Evolutionary conservation across 2,888 invertebrate genomes (phyloP), one percentile per base, ranked within the genome.

Genomic region (Brenthis hecate): DNA sequence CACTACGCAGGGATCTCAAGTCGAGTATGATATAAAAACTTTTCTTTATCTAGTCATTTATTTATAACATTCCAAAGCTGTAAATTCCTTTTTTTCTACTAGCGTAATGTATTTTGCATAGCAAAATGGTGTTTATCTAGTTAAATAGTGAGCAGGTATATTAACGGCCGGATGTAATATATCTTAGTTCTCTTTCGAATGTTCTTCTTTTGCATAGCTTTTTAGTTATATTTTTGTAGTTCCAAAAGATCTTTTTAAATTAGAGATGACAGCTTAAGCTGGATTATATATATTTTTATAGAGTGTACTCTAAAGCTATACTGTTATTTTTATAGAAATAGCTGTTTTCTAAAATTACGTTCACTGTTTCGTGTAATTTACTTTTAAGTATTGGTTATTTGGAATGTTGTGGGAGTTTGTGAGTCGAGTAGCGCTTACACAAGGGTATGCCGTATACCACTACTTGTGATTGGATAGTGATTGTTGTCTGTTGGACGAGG

Each of bases 301-400:
- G 85, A 87, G 87, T 88, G 84, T 88, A 90, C 88, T 89, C 84
- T 85, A 87, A 72, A 86, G 89, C 91, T 91, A 83, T 88, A 87
- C 89, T 86, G 90, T 89, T 91, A 92, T 92, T 92, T 92, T 91
- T 92, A 90, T 91, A 92, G 89, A 77, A 82, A 80, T 89, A 90
- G 86, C 81, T 82, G 82, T 87, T 89, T 78, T 85, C 70, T 73
- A 73, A 72, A 55, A 69, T 80, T 88, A 75, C 58, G 80, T 90
- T 88, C 73, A 78, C 78, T 78, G 73, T 85, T 86, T 82, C 75
- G 76, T 77, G 74, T 83, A 79, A 81, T 83, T 84, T 81, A 80
- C 80, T 87, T 81, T 82, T 73, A 70, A 78, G 69, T 70, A 72
- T 72, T 54, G 66, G 68, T 67, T 71, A 56, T 63, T 69, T 67